phyloP scores from a whole-genome alignment of 1,140 invertebrate genomes.

The Centruroides sculpturatus region DNA sequence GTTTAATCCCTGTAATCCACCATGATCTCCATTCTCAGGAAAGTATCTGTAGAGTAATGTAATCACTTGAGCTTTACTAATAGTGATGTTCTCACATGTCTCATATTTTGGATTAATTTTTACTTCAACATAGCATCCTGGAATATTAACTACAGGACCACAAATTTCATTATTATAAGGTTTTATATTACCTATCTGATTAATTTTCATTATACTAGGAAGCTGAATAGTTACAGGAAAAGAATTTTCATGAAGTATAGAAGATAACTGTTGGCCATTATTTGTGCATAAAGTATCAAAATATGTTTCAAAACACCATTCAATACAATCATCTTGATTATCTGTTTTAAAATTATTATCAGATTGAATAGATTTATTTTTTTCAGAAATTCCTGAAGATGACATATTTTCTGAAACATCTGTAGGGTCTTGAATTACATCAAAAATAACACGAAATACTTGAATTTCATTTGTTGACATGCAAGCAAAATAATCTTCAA shows the following conservation, averaged over 20 bases:
- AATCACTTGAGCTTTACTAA: conserved; percentile 6
- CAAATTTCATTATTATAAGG: conserved; percentile 5
- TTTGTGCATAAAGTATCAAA: not conserved
- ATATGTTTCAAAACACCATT: conserved; percentile 15
- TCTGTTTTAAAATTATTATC: not conserved
- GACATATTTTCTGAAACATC: not conserved
- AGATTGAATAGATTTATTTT: not conserved
- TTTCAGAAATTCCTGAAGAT: not conserved
- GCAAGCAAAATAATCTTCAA: conserved; percentile 42
- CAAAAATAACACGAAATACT: conserved; percentile 25
- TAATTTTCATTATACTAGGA: conserved; percentile 12
- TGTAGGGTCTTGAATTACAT: not conserved
- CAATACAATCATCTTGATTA: conserved; percentile 14
- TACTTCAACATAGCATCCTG: conserved; percentile 7
- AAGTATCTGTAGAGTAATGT: conserved; percentile 15
- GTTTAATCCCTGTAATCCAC: conserved; percentile 4
- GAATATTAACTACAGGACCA: conserved; percentile 7
- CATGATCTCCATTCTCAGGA: conserved; percentile 4
- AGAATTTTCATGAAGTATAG: conserved; percentile 14
- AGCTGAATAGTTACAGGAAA: conserved; percentile 19
- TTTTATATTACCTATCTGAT: not conserved
- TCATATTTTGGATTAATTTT: conserved; percentile 6
- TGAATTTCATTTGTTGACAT: conserved; percentile 33
- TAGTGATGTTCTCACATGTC: not conserved
- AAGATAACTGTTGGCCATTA: not conserved